These are phyloP conservation scores for Drosophila serrata DNA, from an alignment of 1,140 invertebrate genomes.

Conservation along the genomic window DNA sequence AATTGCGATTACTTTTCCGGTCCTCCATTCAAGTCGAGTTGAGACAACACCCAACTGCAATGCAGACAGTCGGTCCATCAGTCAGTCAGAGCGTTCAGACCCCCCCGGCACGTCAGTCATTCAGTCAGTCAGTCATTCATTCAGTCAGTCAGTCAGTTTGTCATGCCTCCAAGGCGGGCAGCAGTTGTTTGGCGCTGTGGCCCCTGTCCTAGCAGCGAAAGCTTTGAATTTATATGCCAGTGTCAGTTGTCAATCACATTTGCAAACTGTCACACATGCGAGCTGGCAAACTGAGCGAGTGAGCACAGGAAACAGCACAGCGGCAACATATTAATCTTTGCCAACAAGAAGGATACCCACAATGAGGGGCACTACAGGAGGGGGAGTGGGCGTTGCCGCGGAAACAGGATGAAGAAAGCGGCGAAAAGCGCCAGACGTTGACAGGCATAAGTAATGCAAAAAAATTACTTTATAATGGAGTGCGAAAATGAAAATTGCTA, in stretches of 20 bases:
- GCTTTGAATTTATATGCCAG: slow-evolving; percentile 83
- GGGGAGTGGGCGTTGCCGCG: slow-evolving; percentile 64
- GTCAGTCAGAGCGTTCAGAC: slow-evolving; percentile 41
- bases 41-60: slow-evolving; percentile 53
- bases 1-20: slow-evolving; percentile 42
- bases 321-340: slow-evolving; percentile 83
- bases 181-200: slow-evolving; percentile 28
- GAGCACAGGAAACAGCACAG: slow-evolving; percentile 59
- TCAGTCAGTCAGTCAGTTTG: slow-evolving; percentile 39
- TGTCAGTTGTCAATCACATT: slow-evolving; percentile 84
- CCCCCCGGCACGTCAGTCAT: slow-evolving; percentile 38
- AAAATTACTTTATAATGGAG: slow-evolving; percentile 84
- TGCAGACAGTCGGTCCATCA: slow-evolving; percentile 58
- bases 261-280: slow-evolving; percentile 82
- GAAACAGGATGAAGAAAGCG: slow-evolving; percentile 76
- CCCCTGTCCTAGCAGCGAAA: slow-evolving; percentile 52
- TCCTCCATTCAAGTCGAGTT: slow-evolving; percentile 30
- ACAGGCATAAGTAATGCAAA: slow-evolving; percentile 83
- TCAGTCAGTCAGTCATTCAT: slow-evolving; percentile 39
- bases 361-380: neutral
- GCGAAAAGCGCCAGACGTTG: slow-evolving; percentile 64
- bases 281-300: slow-evolving; percentile 58
- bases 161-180: slow-evolving; percentile 53
- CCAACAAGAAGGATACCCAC: slow-evolving; percentile 67
- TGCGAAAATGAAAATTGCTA: slow-evolving; percentile 82